Evolutionary conservation across 30 jellyfish, hydroid and myxozoan genomes (phyloP).

Genomic region (Hydractinia echinata): DNA sequence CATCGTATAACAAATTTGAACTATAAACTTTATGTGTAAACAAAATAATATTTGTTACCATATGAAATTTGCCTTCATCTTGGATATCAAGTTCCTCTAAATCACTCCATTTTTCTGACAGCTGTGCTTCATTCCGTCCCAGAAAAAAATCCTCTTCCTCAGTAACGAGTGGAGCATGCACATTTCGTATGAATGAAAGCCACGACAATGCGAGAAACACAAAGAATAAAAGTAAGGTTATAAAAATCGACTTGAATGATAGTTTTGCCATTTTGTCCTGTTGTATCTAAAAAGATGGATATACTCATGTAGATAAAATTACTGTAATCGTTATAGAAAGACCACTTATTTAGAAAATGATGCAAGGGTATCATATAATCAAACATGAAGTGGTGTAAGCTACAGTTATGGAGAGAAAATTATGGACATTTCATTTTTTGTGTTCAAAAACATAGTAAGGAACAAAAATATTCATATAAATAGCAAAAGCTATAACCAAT

Average conservation of each 20-base stretch:
- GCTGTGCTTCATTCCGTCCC: constrained; percentile 28
- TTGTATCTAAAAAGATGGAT: too few relatives aligned
- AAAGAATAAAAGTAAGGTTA: neutral
- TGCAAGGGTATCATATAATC: too few relatives aligned
- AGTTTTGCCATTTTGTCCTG: neutral
- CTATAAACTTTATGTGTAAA: constrained; percentile 50
- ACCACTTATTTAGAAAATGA: too few relatives aligned
- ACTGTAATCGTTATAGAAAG: too few relatives aligned
- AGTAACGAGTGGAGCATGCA: neutral
- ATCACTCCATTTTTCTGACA: constrained; percentile 39
- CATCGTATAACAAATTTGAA: constrained; percentile 37
- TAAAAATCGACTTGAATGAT: constrained; percentile 11
- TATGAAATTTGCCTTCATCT: constrained; percentile 51
- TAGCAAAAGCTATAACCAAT: too few relatives aligned
- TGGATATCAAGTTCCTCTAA: constrained; percentile 26
- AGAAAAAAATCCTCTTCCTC: neutral
- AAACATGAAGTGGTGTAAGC: too few relatives aligned
- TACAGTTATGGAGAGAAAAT: too few relatives aligned
- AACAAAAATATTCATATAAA: too few relatives aligned
- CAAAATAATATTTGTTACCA: constrained; percentile 70
- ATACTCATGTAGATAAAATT: too few relatives aligned
- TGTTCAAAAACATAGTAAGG: too few relatives aligned
- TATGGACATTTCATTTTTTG: too few relatives aligned
- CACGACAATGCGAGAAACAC: neutral
- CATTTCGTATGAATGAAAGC: constrained; percentile 4